phyloP scores from a whole-genome alignment of 2,888 invertebrate genomes.

The Caenorhabditis sp. region DNA sequence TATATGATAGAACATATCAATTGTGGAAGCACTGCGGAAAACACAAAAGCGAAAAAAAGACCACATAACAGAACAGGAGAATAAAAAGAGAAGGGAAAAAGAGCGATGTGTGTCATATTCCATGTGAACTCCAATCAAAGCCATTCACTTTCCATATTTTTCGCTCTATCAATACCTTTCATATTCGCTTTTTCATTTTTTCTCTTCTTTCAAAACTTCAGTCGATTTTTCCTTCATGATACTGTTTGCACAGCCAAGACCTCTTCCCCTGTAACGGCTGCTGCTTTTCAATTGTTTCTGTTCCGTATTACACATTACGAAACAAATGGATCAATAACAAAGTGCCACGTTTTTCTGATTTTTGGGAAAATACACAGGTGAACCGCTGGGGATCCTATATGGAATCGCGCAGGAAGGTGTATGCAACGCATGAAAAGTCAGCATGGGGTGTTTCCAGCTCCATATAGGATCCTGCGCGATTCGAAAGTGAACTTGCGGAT shows the following conservation, averaged over 20 bases:
- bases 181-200: neutral
- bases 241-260: neutral
- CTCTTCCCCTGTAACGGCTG: neutral
- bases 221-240: neutral
- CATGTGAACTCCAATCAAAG: constrained; percentile 22
- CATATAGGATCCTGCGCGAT: too few species aligned
- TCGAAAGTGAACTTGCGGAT: too few species aligned
- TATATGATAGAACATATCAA: constrained; percentile 15
- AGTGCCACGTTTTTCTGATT: neutral
- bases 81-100: neutral
- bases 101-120: constrained; percentile 6
- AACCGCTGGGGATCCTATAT: too few species aligned
- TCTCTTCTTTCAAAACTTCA: neutral
- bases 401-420: too few species aligned
- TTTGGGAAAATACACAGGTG: too few species aligned
- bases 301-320: neutral
- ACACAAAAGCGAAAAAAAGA: constrained; percentile 2
- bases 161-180: neutral
- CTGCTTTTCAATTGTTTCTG: neutral
- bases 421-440: too few species aligned
- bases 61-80: neutral
- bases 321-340: neutral
- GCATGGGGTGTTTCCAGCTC: too few species aligned
- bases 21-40: neutral
- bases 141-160: neutral